A percentile compares a stretch with the other conserved stretches of the same genome.
Conservation (phyloP, 2,113 vertebrate species). For the Amblyopsis rosae region DNA sequence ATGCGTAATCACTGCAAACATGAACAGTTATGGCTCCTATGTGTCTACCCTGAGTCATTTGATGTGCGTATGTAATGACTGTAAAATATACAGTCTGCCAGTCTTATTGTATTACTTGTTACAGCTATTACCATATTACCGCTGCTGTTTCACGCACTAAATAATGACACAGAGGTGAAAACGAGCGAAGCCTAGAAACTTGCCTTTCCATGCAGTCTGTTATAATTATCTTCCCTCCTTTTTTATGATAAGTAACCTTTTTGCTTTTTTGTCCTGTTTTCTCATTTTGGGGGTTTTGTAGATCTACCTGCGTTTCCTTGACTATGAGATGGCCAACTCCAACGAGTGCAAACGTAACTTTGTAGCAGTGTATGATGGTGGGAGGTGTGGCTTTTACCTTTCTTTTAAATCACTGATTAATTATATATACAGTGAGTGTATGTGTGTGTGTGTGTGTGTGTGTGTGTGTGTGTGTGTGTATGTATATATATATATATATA, state of each 20-base stretch:
- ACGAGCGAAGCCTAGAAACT: slow-evolving; percentile 27
- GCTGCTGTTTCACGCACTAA: slow-evolving; percentile 33
- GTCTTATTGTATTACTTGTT: slow-evolving; percentile 45
- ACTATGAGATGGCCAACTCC: slow-evolving; percentile 99
- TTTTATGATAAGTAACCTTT: slow-evolving; percentile 14
- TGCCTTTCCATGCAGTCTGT: background rate
- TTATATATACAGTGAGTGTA: slow-evolving; percentile 10
- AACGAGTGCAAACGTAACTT: slow-evolving; percentile 99
- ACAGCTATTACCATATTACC: background rate
- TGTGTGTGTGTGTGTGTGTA: no score
- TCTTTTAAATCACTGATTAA: background rate
- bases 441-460: no score
- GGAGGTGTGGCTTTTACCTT: slow-evolving; percentile 68
- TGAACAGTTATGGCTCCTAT: slow-evolving; percentile 6
- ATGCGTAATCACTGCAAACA: slow-evolving; percentile 43
- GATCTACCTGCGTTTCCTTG: slow-evolving; percentile 97
- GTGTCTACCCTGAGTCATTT: slow-evolving; percentile 34
- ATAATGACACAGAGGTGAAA: slow-evolving; percentile 16
- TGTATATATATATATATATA: no score
- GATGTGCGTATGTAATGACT: slow-evolving; percentile 52
- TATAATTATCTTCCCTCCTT: slow-evolving; percentile 10
- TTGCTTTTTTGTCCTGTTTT: slow-evolving; percentile 7
- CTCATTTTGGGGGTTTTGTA: slow-evolving; percentile 58
- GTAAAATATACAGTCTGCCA: slow-evolving; percentile 42
- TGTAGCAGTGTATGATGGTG: slow-evolving; percentile 96